phyloP scores from a whole-genome alignment of 2,113 vertebrate species.

The Platanista minor region DNA sequence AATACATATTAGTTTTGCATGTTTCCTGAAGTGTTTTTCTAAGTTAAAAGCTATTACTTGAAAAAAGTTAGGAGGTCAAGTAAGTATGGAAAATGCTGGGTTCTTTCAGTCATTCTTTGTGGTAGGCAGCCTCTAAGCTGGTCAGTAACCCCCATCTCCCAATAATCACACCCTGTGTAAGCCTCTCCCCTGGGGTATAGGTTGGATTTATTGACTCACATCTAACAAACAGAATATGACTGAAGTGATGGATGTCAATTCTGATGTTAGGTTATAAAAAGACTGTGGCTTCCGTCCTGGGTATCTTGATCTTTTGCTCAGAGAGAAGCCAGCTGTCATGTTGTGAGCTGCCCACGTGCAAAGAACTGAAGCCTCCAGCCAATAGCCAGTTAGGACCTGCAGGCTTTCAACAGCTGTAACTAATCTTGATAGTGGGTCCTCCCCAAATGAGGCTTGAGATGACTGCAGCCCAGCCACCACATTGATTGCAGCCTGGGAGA shows the following conservation, averaged over 20 bases:
- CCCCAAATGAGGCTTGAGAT: neutral
- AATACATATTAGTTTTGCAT: neutral
- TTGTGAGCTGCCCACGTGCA: neutral
- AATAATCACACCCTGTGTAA: neutral
- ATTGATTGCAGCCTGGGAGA: neutral
- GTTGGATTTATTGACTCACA: neutral
- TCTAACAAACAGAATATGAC: neutral
- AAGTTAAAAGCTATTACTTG: neutral
- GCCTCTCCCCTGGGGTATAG: neutral
- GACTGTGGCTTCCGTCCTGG: neutral
- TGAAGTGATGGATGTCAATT: neutral
- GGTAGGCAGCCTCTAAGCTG: neutral
- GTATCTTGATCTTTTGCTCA: neutral
- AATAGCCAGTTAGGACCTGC: neutral
- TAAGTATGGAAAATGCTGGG: neutral
- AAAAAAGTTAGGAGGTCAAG: neutral
- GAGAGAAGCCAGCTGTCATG: neutral
- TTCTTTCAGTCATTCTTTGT: neutral
- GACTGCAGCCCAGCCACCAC: neutral
- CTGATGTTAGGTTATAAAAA: neutral
- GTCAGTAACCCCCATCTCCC: neutral
- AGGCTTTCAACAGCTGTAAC: neutral
- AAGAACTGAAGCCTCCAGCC: neutral
- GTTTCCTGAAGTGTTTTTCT: conserved; percentile 2
- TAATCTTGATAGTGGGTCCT: neutral